Conservation (phyloP, 1,140 invertebrate species). For the Neodiprion virginianus region DNA sequence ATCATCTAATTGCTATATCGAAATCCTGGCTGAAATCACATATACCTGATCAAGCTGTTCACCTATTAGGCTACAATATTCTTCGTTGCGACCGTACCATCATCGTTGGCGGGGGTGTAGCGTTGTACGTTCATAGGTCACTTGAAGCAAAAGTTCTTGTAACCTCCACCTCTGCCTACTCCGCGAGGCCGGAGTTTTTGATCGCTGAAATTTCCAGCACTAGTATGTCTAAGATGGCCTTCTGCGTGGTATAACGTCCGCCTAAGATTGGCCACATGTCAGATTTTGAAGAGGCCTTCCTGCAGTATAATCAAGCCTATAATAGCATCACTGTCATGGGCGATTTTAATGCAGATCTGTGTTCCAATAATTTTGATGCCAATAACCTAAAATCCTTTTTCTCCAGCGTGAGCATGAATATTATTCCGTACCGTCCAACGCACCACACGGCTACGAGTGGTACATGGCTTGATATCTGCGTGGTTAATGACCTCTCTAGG, state of each 20-base stretch:
- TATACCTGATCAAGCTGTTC: background rate
- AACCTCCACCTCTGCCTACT: too few species aligned
- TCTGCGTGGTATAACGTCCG: background rate
- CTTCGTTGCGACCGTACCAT: background rate
- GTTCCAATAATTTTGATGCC: background rate
- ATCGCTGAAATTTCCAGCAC: background rate
- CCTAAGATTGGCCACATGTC: background rate
- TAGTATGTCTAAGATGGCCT: background rate
- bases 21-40: background rate
- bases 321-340: background rate
- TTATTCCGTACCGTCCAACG: background rate
- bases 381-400: background rate
- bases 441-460: background rate
- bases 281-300: background rate
- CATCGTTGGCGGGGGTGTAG: background rate
- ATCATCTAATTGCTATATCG: background rate
- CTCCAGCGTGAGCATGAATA: background rate
- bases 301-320: background rate
- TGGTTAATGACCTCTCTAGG: slow-evolving; percentile 6
- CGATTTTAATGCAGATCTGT: slow-evolving; percentile 11
- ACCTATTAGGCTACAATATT: background rate
- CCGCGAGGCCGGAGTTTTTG: too few species aligned
- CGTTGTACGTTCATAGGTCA: background rate
- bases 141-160: background rate
- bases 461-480: background rate